Base-by-base conservation (phyloP, 2,797 vertebrate species). In the Martes flavigula region DNA sequence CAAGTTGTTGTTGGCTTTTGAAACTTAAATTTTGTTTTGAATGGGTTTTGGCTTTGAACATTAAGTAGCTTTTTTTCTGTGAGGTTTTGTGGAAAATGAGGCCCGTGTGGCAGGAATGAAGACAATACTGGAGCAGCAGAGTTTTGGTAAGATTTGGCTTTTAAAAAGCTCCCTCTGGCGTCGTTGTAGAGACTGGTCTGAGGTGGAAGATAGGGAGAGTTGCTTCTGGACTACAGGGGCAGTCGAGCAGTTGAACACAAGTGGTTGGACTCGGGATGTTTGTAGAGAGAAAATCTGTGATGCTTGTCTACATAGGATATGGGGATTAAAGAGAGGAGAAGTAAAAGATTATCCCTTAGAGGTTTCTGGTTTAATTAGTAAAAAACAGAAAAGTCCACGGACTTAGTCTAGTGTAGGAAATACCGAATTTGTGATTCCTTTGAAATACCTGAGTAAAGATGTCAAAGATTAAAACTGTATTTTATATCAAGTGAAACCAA, bases 11-110 rank as follows among this genome's bases (percentile, higher is more conserved):
- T 48, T 84, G 43, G 51, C 17, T 95, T 97, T 97, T 94, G 90
- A 94, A 62, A 93, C 18, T 79, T 91, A 72, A 85, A 92, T 40
- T 60, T 92, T 84, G 38, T 93, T 30, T 85, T 97, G 73, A 96
- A 77, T 93, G 43, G 7, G 62, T 78, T 94, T 96, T 66, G 27
- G 21, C n/a, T 77, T 93, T 90, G 51, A 94, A 96, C 2, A 89
- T 12, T 72, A 75, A 73, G 2, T 73, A 87, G 46, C 18, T 38
- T 82, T 48, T 73, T 83, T 79, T 62, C 56, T 79, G 5, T 87
- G 62, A 64, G 14, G 13, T 60, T 75, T 95, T 86, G 43, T 83
- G 20, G 70, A 86, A 81, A 91, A 27, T n/a, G 20, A 68, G 66
- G 66, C 66, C 66, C n/a, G n/a, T 68, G 66, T 68, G 66, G 66